A percentile compares a stretch with the other conserved stretches of the same genome.
These are phyloP conservation scores for Chrysodeixis includens DNA, from an alignment of 2,888 invertebrate species.

Conservation along the genomic window DNA sequence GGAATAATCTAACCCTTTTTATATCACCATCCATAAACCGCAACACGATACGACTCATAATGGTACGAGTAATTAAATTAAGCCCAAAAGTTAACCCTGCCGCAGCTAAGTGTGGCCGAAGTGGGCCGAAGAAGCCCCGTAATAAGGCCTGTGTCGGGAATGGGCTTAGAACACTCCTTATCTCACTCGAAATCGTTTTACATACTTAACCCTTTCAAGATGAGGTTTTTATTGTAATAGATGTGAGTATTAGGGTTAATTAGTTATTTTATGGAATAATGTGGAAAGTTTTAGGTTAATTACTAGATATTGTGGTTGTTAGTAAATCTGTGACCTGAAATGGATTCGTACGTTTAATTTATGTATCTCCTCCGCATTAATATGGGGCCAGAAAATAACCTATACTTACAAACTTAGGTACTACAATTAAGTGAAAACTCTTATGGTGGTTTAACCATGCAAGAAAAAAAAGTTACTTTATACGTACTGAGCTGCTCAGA, in stretches of 20 bases:
- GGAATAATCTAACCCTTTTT: constrained; percentile 27
- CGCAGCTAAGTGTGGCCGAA: constrained; percentile 47
- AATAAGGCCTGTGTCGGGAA: constrained; percentile 38
- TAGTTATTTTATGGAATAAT: constrained; percentile 19
- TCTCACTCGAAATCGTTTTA: constrained; percentile 58
- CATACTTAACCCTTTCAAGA: constrained; percentile 61
- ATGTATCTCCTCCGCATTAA: background rate
- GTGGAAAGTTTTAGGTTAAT: background rate
- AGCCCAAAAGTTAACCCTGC: constrained; percentile 55
- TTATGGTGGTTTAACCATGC: no score
- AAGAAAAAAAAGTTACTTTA: no score
- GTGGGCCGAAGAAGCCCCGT: constrained; percentile 37
- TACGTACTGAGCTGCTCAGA: no score
- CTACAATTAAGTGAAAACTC: no score
- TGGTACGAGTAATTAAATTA: constrained; percentile 64
- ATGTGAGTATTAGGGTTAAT: constrained; percentile 39
- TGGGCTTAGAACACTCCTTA: constrained; percentile 50
- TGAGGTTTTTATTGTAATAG: constrained; percentile 44
- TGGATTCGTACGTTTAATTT: background rate
- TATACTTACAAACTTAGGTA: no score
- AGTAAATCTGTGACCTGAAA: background rate
- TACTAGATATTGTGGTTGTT: background rate
- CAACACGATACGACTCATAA: constrained; percentile 40
- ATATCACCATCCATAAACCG: constrained; percentile 22
- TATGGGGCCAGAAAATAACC: no score